These are phyloP conservation scores for Fringilla coelebs DNA, from an alignment of 2,797 vertebrate species.

Conservation along the genomic window DNA sequence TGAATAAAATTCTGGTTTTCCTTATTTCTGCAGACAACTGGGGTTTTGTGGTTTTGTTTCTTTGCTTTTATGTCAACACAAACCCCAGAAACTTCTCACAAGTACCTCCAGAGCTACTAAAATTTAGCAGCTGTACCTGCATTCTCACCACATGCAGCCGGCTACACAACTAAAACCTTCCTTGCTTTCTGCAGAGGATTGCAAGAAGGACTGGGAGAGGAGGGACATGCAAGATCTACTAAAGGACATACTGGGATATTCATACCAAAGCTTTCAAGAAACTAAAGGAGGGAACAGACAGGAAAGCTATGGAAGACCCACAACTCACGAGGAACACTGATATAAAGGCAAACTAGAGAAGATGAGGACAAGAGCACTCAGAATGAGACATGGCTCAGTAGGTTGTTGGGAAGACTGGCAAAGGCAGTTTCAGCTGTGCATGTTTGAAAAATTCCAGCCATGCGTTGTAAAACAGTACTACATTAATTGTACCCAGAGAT, in stretches of 20 bases:
- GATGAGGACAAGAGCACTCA: background rate
- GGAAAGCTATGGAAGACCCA: background rate
- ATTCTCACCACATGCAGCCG: background rate
- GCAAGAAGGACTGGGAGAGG: background rate
- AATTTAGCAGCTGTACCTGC: background rate
- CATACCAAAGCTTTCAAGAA: background rate
- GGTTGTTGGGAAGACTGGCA: background rate
- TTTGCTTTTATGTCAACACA: background rate
- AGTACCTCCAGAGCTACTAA: background rate
- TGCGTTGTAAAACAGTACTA: background rate
- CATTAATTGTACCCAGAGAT: background rate
- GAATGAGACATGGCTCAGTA: background rate
- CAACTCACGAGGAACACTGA: background rate
- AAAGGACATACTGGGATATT: background rate
- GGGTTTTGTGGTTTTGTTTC: background rate
- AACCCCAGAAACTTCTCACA: background rate
- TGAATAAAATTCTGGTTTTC: background rate
- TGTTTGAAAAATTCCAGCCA: slow-evolving; percentile 5
- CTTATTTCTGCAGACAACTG: background rate
- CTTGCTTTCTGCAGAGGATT: background rate
- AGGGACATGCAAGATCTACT: background rate
- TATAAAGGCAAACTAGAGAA: background rate
- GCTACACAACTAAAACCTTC: background rate
- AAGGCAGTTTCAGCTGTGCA: background rate
- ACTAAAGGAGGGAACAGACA: background rate